Conservation (phyloP, 1,140 invertebrate genomes). For the Aphaenogaster floridana region DNA sequence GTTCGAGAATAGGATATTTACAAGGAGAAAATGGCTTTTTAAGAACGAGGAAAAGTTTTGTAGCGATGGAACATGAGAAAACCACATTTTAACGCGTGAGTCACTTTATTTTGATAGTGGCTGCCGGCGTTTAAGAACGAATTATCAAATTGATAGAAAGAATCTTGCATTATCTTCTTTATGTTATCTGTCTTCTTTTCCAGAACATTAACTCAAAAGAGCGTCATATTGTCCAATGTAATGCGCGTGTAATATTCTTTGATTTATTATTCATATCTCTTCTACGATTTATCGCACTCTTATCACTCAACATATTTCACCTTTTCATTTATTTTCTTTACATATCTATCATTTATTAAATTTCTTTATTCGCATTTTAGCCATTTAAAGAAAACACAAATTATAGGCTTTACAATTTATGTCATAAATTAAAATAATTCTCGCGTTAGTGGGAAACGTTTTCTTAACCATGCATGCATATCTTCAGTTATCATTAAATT, state of each 20-base stretch:
- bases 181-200: neutral
- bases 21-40: neutral
- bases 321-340: slow-evolving; percentile 4
- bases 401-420: slow-evolving; percentile 8
- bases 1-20: neutral
- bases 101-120: neutral
- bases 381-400: neutral
- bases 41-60: neutral
- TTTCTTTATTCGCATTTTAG: neutral
- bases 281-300: neutral
- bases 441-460: neutral
- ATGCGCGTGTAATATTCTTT: neutral
- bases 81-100: neutral
- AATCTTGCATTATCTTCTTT: neutral
- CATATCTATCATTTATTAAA: neutral
- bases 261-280: neutral
- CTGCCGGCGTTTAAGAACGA: neutral
- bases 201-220: neutral
- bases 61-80: neutral
- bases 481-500: neutral
- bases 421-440: neutral
- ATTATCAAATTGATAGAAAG: slow-evolving; percentile 9
- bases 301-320: neutral
- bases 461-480: neutral
- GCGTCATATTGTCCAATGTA: neutral